Percentiles rank a stretch among this genome's conserved stretches.
These are phyloP conservation scores for Piliocolobus tephrosceles DNA, from an alignment of 2,113 vertebrate species.

Conservation along the genomic window DNA sequence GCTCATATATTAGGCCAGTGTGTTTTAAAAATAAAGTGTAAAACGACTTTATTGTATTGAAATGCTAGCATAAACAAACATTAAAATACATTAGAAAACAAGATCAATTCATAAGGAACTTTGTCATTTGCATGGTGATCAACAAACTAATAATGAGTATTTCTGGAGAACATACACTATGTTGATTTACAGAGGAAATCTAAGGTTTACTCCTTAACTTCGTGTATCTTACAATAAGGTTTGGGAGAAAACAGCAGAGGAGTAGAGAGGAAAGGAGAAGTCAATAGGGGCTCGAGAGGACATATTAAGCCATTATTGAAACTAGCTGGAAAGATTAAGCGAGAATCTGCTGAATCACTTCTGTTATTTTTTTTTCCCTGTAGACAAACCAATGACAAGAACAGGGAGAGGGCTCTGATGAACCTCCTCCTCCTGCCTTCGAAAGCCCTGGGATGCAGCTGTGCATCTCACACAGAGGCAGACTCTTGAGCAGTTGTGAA, in stretches of 20 bases:
- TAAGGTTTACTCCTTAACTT: not conserved
- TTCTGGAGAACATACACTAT: not conserved
- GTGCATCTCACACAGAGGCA: not conserved
- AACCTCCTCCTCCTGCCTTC: not conserved
- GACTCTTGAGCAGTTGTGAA: not conserved
- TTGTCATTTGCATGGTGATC: not conserved
- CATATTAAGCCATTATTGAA: not conserved
- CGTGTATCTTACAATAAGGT: not conserved
- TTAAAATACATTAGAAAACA: not conserved
- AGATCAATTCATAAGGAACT: not conserved
- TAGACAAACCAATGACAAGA: not conserved
- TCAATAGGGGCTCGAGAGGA: not conserved
- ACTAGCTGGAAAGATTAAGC: not conserved
- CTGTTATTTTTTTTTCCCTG: not conserved
- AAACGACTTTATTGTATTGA: not conserved
- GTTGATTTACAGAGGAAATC: not conserved
- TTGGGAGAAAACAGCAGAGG: not conserved
- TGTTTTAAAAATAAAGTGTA: not conserved
- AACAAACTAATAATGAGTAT: not conserved
- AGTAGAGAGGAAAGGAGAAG: not conserved
- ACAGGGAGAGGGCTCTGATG: not conserved
- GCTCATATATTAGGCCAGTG: not conserved
- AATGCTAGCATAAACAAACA: not conserved
- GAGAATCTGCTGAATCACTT: not conserved
- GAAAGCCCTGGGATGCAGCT: fast-evolving